Evolutionary conservation across 2,888 invertebrate genomes (phyloP), one percentile per base, ranked within the genome.

Genomic region (Actias luna): DNA sequence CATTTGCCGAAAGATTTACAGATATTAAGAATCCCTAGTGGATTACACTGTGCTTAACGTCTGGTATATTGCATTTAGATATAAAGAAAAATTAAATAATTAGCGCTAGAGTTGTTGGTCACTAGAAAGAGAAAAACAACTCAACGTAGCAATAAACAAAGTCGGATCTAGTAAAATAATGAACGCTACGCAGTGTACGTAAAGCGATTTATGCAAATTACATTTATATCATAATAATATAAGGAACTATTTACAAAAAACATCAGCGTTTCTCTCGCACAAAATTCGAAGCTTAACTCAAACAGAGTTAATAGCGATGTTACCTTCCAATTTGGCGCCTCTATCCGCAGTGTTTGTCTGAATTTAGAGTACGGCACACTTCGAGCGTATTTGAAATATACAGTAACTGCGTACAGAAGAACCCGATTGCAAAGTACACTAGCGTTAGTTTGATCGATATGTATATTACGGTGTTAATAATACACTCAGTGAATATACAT

Each of bases 271-370:
- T 29, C n/a, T 8, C 29, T 29, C 4, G 55, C 7, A 55, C 39
- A 61, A 55, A 57, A 55, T 57, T 55, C 55, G 42, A 29, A 61
- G 61, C 55, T 61, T 42, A 58, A 57, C 22, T 18, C 57, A 61
- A 61, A 61, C 61, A 57, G 31, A 52, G 57, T 59, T 35, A 59
- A 50, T 52, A 63, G 59, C 52, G 59, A 63, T 63, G 63, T 39
- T 39, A 59, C 36, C 35, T 63, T 59, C 59, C 63, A 52, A 52
- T 59, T 59, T 55, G 59, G 31, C 36, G 63, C 63, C 25, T 59
- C 63, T 36, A 52, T 63, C 59, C 50, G 58, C 52, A 52, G 8
- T 31, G 59, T 59, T 29, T 59, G 50, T 35, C 50, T 14, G 35
- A 55, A 52, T 14, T 33, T 35, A 39, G 25, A 61, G 50, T 31